phyloP scores from a whole-genome alignment of 2,797 vertebrate genomes.

The Oryzias dopingdopingensis region DNA sequence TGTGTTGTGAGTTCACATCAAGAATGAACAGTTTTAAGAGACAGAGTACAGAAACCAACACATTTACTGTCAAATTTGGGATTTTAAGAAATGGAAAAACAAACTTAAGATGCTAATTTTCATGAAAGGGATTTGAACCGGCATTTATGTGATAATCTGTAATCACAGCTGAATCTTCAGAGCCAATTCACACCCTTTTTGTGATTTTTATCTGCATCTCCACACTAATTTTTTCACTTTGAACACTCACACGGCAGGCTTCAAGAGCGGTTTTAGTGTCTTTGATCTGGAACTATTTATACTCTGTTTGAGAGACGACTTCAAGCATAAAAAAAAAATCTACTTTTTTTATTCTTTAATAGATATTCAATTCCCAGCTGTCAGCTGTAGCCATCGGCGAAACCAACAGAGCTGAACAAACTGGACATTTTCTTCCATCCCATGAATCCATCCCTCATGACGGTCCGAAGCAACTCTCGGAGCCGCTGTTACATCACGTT shows the following conservation, averaged over 20 bases:
- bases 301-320: background rate
- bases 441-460: constrained; percentile 63
- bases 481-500: constrained; percentile 71
- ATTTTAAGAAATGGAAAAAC: too few relatives aligned
- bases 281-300: constrained; percentile 1
- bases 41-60: too few relatives aligned
- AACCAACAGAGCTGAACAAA: constrained; percentile 42
- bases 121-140: too few relatives aligned
- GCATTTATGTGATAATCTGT: background rate
- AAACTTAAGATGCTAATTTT: too few relatives aligned
- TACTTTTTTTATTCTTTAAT: background rate
- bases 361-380: background rate
- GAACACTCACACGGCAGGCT: background rate
- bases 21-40: too few relatives aligned
- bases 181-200: background rate
- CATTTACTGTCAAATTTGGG: too few relatives aligned
- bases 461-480: constrained; percentile 45
- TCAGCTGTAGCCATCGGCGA: constrained; percentile 21
- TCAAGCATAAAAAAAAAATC: background rate
- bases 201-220: background rate
- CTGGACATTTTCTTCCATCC: constrained; percentile 31
- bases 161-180: background rate
- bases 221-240: constrained; percentile 1
- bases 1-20: too few relatives aligned
- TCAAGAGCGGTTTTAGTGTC: background rate